A percentile compares a stretch with the other conserved stretches of the same genome.
Conservation (phyloP, 1,140 invertebrate species). For the Trichonephila clavipes region DNA sequence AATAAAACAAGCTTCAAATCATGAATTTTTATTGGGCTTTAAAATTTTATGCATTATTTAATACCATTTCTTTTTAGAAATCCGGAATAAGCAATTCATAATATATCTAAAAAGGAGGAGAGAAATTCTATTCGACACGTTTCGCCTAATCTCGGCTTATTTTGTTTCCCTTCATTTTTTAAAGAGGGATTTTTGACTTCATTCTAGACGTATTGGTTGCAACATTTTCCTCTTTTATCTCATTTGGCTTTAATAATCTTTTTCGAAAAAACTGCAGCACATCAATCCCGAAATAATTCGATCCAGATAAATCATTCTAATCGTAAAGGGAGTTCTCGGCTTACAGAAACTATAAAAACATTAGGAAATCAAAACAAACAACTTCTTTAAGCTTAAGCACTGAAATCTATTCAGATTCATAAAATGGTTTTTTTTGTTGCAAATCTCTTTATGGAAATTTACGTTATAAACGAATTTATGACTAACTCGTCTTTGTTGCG, state of each 20-base stretch:
- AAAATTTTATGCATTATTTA: conserved; percentile 55
- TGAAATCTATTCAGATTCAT: not conserved
- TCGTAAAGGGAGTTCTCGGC: not conserved
- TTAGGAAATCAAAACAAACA: not conserved
- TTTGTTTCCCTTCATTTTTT: not conserved
- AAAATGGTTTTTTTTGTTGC: not conserved
- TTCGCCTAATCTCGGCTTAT: conserved; percentile 19
- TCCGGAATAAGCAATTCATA: conserved; percentile 37
- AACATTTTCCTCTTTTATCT: not conserved
- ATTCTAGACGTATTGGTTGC: not conserved
- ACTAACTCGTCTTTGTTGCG: no score
- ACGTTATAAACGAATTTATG: not conserved
- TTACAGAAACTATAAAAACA: not conserved
- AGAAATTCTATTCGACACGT: not conserved
- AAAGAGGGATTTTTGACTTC: not conserved
- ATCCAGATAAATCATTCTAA: not conserved
- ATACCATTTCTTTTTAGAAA: not conserved
- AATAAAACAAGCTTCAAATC: conserved; percentile 10
- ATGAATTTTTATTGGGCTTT: conserved; percentile 56
- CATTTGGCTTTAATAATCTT: not conserved
- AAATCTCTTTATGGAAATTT: not conserved
- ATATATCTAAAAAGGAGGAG: conserved; percentile 28
- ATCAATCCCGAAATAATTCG: not conserved
- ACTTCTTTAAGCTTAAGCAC: not conserved
- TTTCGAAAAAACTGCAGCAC: not conserved